Evolutionary conservation across 2,797 vertebrate species (phyloP).

Genomic region (Tokudaia tokunoshimensis): DNA sequence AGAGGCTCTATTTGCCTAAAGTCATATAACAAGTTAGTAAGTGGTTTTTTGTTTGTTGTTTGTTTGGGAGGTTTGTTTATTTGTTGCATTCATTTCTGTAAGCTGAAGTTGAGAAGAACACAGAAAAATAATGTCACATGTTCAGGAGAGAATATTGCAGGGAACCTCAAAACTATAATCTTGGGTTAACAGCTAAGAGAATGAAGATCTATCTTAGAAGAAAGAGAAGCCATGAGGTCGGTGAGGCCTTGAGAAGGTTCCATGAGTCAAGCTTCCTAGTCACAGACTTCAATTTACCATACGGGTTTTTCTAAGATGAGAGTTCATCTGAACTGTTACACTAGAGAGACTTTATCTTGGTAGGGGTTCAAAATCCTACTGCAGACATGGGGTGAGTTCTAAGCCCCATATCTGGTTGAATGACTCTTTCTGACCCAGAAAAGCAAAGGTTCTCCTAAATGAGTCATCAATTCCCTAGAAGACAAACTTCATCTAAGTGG

Average conservation of each 20-base stretch:
- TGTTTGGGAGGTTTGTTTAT: neutral
- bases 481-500: neutral
- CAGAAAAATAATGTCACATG: neutral
- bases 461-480: neutral
- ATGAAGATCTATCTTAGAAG: neutral
- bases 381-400: neutral
- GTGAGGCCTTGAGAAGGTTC: neutral
- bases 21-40: neutral
- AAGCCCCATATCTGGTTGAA: constrained; percentile 1
- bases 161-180: constrained; percentile 18
- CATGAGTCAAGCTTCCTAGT: neutral
- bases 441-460: constrained; percentile 8
- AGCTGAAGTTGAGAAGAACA: neutral
- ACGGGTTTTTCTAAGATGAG: constrained; percentile 14
- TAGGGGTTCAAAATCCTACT: neutral
- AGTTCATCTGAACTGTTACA: neutral
- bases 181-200: neutral
- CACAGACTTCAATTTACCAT: neutral
- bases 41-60: no score
- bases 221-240: neutral
- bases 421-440: constrained; percentile 32
- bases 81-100: constrained; percentile 9
- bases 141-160: constrained; percentile 9
- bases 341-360: neutral
- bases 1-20: neutral